These are phyloP conservation scores for Rhabdornis inornatus DNA, from an alignment of 2,113 vertebrate species.

Conservation along the genomic window DNA sequence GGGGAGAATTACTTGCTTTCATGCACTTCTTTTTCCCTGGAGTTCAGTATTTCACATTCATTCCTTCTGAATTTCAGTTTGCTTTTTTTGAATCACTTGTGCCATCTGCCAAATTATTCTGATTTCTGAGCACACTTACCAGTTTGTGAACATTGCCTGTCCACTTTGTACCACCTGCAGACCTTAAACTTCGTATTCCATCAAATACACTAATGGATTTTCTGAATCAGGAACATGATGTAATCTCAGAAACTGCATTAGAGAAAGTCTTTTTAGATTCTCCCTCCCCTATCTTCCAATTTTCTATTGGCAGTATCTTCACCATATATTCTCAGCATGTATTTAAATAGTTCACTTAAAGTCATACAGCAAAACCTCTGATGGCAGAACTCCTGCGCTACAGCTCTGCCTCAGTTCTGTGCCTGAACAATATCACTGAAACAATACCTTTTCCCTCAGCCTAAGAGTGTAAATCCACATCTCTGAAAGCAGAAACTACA, in stretches of 20 bases:
- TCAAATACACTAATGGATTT: background rate
- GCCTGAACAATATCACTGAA: background rate
- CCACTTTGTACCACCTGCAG: background rate
- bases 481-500: background rate
- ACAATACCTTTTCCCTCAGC: background rate
- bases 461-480: background rate
- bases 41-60: background rate
- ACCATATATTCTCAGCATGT: background rate
- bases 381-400: background rate
- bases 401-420: background rate
- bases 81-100: background rate
- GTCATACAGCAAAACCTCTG: background rate
- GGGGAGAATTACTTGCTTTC: background rate
- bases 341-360: background rate
- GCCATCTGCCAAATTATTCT: background rate
- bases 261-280: background rate
- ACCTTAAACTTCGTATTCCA: background rate
- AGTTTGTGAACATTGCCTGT: background rate
- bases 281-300: background rate
- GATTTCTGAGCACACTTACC: background rate
- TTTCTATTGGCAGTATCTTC: background rate
- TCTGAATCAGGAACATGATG: background rate
- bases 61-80: background rate
- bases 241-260: background rate
- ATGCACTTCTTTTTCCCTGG: background rate